A percentile compares a stretch with the other conserved stretches of the same genome.
Evolutionary conservation across 2,797 vertebrate species (phyloP).

Genomic region (Hapalemur alaotrensis): DNA sequence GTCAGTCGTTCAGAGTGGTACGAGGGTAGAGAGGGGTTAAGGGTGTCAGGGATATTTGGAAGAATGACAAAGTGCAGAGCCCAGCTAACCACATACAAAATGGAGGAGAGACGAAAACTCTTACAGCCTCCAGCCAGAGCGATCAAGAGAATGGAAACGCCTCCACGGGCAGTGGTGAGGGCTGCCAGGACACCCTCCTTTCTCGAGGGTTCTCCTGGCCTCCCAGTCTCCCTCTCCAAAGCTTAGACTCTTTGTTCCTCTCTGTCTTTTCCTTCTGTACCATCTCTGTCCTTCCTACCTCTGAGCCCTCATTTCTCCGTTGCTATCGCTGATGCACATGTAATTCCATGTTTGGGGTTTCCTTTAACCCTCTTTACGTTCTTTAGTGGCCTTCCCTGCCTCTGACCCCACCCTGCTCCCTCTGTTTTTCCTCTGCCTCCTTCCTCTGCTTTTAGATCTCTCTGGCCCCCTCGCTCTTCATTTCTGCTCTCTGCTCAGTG

Average conservation of each 20-base stretch:
- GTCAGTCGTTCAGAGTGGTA: neutral
- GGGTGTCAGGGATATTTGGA: neutral
- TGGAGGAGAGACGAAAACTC: neutral
- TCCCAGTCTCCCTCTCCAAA: neutral
- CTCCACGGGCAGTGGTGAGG: neutral
- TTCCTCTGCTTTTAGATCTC: neutral
- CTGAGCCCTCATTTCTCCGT: neutral
- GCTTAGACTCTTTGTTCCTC: rapidly evolving
- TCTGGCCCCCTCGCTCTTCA: neutral
- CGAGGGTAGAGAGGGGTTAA: neutral
- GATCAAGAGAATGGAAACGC: neutral
- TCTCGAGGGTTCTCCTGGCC: neutral
- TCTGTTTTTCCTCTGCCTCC: neutral
- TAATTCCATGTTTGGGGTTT: neutral
- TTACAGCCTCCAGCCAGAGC: neutral
- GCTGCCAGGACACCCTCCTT: neutral
- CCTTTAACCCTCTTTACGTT: neutral
- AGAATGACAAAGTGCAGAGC: neutral
- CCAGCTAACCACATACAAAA: neutral
- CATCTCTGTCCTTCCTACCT: neutral
- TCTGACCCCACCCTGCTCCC: neutral
- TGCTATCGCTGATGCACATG: neutral
- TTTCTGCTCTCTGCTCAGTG: neutral
- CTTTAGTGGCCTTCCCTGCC: neutral
- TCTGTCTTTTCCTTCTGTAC: neutral